These are phyloP conservation scores for Diorhabda sublineata DNA, from an alignment of 1,140 invertebrate species.

Conservation along the genomic window DNA sequence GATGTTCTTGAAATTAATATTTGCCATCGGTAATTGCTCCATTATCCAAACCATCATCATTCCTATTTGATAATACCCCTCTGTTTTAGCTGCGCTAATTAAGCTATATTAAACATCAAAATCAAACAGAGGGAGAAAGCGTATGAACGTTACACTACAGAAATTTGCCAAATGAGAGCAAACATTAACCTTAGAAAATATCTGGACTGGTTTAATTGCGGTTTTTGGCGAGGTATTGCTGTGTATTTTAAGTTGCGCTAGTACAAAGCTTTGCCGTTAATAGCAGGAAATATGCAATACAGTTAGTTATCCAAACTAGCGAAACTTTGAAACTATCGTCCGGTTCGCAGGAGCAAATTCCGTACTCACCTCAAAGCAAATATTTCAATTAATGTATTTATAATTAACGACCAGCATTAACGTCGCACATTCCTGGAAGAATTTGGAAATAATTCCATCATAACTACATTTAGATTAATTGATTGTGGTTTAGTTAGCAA, in stretches of 20 bases:
- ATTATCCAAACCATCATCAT: constrained; percentile 2
- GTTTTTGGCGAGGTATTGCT: background rate
- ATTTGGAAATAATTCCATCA: no score
- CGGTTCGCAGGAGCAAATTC: no score
- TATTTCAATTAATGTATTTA: no score
- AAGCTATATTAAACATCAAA: constrained; percentile 1
- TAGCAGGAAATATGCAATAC: no score
- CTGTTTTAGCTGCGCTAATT: background rate
- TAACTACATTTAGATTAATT: no score
- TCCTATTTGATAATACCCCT: constrained; percentile 2
- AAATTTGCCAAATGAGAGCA: background rate
- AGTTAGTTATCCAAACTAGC: no score
- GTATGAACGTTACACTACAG: background rate
- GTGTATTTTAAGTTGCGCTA: background rate
- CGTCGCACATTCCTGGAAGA: no score
- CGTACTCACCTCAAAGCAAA: no score
- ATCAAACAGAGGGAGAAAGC: background rate
- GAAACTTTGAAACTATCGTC: no score
- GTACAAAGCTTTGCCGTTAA: no score
- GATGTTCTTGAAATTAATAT: constrained; percentile 3
- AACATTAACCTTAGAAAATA: background rate
- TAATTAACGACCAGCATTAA: no score
- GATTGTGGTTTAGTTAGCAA: no score
- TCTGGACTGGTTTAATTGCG: background rate
- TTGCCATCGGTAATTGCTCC: background rate